These are phyloP conservation scores for Hydrolagus colliei DNA, from an alignment of 2,797 vertebrate species.

Conservation along the genomic window DNA sequence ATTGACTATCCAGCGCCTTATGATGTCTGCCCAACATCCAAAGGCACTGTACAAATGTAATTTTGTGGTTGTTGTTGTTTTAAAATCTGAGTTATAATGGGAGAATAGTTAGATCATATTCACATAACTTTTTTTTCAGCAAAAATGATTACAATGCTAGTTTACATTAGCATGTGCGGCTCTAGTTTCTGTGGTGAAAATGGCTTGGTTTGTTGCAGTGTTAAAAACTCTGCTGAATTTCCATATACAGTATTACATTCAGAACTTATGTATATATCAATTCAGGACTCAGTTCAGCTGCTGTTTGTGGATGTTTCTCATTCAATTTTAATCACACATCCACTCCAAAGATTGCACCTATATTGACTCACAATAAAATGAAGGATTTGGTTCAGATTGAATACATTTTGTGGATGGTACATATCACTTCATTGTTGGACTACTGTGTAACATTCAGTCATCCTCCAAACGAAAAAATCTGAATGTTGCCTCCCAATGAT, in stretches of 20 bases:
- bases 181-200: not conserved
- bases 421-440: not conserved
- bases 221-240: not conserved
- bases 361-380: not conserved
- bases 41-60: too few species aligned
- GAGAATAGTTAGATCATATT: not conserved
- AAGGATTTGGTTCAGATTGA: not conserved
- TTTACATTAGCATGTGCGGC: too few species aligned
- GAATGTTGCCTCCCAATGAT: conserved; percentile 66
- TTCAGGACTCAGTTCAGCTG: not conserved
- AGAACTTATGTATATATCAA: not conserved
- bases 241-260: not conserved
- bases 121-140: not conserved
- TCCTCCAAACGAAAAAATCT: conserved; percentile 54
- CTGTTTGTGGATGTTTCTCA: too few species aligned
- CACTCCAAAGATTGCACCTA: not conserved
- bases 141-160: not conserved
- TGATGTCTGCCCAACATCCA: too few species aligned
- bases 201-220: not conserved
- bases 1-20: too few species aligned
- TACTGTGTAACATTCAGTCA: conserved; percentile 44
- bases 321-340: not conserved
- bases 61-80: not conserved
- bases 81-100: not conserved
- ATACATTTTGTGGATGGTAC: not conserved